Evolutionary conservation across 2,888 invertebrate species (phyloP), one percentile per base, ranked within the genome.

Genomic region (Thecocarcelia acutangulata): DNA sequence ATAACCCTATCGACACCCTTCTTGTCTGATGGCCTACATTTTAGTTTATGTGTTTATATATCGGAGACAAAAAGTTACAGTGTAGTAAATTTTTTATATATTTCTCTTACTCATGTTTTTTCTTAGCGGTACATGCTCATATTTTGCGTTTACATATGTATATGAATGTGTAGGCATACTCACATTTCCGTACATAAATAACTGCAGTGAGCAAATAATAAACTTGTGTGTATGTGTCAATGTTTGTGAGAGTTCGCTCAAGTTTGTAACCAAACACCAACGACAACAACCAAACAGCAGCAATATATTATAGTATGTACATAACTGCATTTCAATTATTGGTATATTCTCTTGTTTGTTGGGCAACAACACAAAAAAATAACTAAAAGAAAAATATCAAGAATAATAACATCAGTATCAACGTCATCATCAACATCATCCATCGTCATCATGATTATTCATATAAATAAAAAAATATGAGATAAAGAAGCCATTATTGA

Each of bases 301-400:
- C 24, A 73, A 44, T 44, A 33, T 33, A 33, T 24, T 5, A 24
- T 3, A 24, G 24, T 24, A 24, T 24, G 24, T 24, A 24, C 24
- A 66, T 66, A 58, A 58, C 56, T 64, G 56, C 44, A 64, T 58
- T 66, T 64, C 58, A 58, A 66, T 66, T 56, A 75, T 75, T 74
- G 64, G 11, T 48, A 64, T 64, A 64, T 64, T 48, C 44, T 64
- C 8, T 48, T 52, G 24, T 68, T 46, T 64, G 48, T 66, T 66
- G 48, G 54, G 28, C 54, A 52, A 52, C 11, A 59, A 54, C 19
- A 56, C 54, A 52, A 5, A 37, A 44, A 21, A 54, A 17, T n/a
- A n/a, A n/a, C n/a, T n/a, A n/a, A 21, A 61, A 73, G 12, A 17
- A 8, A 42, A 66, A 59, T 19, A 66, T 58, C 17, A 58, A 19